Conservation (phyloP, 2,113 vertebrate genomes). For the Cisticola juncidis region DNA sequence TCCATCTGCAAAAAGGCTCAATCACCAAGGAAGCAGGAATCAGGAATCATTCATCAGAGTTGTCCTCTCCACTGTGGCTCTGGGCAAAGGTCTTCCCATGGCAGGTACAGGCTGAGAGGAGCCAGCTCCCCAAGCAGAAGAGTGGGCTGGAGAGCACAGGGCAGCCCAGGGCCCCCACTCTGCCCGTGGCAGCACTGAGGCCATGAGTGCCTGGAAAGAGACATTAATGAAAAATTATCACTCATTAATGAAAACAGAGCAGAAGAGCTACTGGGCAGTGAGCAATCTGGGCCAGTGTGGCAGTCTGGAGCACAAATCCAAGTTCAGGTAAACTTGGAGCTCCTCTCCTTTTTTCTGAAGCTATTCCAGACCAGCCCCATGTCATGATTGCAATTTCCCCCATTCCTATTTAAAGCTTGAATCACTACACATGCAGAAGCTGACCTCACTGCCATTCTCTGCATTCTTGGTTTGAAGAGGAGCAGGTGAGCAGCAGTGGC, state of each 20-base stretch:
- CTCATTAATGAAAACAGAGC: not conserved
- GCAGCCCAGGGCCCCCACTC: rapidly evolving
- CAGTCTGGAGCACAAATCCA: not conserved
- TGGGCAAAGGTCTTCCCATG: not conserved
- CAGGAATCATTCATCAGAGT: no score
- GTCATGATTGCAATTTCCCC: not conserved
- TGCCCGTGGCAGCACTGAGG: not conserved
- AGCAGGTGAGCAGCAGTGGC: not conserved
- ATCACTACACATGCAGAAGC: not conserved
- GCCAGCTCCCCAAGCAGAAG: not conserved
- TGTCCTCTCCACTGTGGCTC: not conserved
- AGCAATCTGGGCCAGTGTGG: not conserved
- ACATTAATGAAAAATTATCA: no score
- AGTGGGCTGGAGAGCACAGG: rapidly evolving
- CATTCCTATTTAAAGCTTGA: not conserved
- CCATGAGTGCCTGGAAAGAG: not conserved
- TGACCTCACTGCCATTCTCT: not conserved
- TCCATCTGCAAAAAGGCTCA: not conserved
- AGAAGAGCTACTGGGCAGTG: not conserved
- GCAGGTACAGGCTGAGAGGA: not conserved
- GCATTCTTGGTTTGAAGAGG: not conserved
- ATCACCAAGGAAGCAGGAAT: not conserved
- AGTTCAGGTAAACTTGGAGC: not conserved
- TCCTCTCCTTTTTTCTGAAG: not conserved
- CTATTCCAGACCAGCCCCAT: not conserved